Evolutionary conservation across 1,140 invertebrate species (phyloP), one percentile per base, ranked within the genome.

Genomic region (Nasonia longicornis): DNA sequence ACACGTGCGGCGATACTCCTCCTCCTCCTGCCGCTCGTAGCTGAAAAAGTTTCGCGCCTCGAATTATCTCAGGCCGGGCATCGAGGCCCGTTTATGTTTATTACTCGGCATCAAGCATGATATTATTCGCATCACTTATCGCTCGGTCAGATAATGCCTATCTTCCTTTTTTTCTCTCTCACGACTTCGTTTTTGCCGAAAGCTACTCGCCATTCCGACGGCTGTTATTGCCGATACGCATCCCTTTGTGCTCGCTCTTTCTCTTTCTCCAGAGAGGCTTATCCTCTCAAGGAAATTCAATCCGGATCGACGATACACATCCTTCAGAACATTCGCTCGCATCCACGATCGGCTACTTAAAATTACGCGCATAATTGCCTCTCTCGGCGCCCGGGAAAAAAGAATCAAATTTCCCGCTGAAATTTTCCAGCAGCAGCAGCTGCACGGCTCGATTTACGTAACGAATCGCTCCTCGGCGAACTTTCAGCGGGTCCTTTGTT

Each of bases 61-160:
- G 78, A 79, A 79, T 79, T 73, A 79, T 73, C 78, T 79, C 7
- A 26, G 1, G 16, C 48, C 8, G 73, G 71, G 70, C 70, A 42
- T 73, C 58, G 70, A 63, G 22, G 48, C 63, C 70, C 74, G 79
- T 75, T 80, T 74, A 75, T 80, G 72, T 75, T 80, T 80, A 80
- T 80, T 75, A 42, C 72, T 75, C 38, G 31, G 48, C 48, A 79
- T 79, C 77, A 58, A 73, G 52, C 29, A 20, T 64, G 72, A 80
- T 80, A 75, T 75, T 80, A 80, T 75, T 80, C 79, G 72, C 71
- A 74, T 74, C 72, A 69, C 38, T 80, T 75, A 80, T 80, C 79
- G 63, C 63, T 42, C 38, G 20, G 26, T 22, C 58, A 52, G 71
- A 74, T 74, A 80, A 72, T 75, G 11, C 58, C 42, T 3, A n/a